These are phyloP conservation scores for Trinectes maculatus DNA, from an alignment of 2,113 vertebrate species.

Conservation along the genomic window DNA sequence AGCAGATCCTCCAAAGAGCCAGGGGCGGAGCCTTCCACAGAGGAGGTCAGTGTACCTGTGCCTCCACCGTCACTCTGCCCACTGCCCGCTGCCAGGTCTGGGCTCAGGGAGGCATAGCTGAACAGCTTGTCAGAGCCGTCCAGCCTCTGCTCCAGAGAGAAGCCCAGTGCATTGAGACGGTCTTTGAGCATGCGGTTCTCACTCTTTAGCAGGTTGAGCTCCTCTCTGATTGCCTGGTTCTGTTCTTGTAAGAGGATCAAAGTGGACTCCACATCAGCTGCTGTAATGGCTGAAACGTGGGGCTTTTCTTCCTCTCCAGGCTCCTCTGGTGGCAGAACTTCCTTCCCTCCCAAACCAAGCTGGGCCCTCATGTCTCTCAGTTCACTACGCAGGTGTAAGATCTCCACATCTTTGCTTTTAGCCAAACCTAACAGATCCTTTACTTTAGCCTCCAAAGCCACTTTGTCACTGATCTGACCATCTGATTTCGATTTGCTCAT, in stretches of 20 bases:
- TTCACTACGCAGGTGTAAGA: slow-evolving; percentile 88
- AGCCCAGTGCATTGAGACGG: slow-evolving; percentile 91
- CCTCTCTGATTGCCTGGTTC: slow-evolving; percentile 90
- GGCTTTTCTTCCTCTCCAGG: slow-evolving; percentile 83
- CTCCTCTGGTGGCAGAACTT: slow-evolving; percentile 70
- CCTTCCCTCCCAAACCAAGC: slow-evolving; percentile 85
- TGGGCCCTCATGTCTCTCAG: slow-evolving; percentile 90
- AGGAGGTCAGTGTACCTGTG: slow-evolving; percentile 89
- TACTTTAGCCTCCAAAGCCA: slow-evolving; percentile 90
- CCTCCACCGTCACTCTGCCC: slow-evolving; percentile 87
- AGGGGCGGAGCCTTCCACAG: slow-evolving; percentile 91
- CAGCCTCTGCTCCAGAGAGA: slow-evolving; percentile 92
- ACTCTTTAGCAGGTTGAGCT: slow-evolving; percentile 92
- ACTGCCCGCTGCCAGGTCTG: slow-evolving; percentile 84
- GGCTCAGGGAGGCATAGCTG: slow-evolving; percentile 87
- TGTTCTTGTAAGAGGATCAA: slow-evolving; percentile 91
- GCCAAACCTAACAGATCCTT: slow-evolving; percentile 90
- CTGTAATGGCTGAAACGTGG: slow-evolving; percentile 79
- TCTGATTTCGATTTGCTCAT: slow-evolving; percentile 97
- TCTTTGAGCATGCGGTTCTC: slow-evolving; percentile 97
- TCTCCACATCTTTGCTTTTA: slow-evolving; percentile 93
- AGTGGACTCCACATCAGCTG: slow-evolving; percentile 90
- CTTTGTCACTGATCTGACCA: slow-evolving; percentile 92
- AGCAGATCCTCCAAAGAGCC: slow-evolving; percentile 94
- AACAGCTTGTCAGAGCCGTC: slow-evolving; percentile 91